A percentile compares a stretch with the other conserved stretches of the same genome.
phyloP scores from a whole-genome alignment of 2,797 vertebrate species.

The Rhinichthys osculus region DNA sequence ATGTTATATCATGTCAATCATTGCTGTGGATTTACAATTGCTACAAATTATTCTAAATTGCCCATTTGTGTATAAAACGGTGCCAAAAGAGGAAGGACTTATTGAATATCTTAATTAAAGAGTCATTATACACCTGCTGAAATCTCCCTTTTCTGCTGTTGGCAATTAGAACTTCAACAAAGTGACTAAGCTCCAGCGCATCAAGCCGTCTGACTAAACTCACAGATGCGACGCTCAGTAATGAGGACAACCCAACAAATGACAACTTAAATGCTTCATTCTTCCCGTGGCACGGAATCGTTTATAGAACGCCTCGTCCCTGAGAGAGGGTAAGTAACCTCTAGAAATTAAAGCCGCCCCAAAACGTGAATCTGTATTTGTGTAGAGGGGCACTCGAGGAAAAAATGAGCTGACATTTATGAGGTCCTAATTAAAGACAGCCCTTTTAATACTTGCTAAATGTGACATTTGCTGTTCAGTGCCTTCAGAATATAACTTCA shows the following conservation, averaged over 20 bases:
- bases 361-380: constrained; percentile 23
- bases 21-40: constrained; percentile 28
- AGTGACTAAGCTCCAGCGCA: constrained; percentile 32
- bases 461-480: constrained; percentile 81
- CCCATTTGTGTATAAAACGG: constrained; percentile 32
- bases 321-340: constrained; percentile 31
- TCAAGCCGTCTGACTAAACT: constrained; percentile 46
- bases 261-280: constrained; percentile 34
- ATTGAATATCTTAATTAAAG: constrained; percentile 49
- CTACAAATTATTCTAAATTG: constrained; percentile 45
- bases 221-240: constrained; percentile 20
- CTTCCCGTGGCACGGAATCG: not conserved
- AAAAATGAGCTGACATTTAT: constrained; percentile 80
- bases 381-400: constrained; percentile 63
- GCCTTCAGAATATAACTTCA: constrained; percentile 26
- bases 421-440: constrained; percentile 79
- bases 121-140: constrained; percentile 52
- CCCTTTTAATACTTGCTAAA: constrained; percentile 82
- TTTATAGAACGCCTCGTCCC: constrained; percentile 6
- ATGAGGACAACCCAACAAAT: constrained; percentile 47
- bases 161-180: constrained; percentile 55
- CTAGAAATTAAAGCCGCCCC: constrained; percentile 35
- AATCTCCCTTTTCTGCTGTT: constrained; percentile 30
- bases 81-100: constrained; percentile 45
- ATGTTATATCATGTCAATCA: constrained; percentile 41